Percentiles rank a stretch among this genome's conserved stretches.
Conservation (phyloP, 2,888 invertebrate species). For the Papilio gigon region DNA sequence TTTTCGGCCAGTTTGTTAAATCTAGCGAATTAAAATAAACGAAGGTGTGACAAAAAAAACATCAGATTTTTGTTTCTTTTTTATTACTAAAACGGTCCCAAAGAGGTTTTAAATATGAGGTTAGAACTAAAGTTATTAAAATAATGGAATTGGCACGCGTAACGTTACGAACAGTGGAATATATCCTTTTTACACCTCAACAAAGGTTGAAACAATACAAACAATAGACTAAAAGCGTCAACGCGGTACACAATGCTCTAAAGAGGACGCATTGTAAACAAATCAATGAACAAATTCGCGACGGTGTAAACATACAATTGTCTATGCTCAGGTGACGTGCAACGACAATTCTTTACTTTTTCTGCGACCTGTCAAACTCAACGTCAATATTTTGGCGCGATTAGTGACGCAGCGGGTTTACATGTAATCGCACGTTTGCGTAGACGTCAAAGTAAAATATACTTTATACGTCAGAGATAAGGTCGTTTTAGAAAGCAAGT, state of each 20-base stretch:
- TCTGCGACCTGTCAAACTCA: conserved; percentile 52
- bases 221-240: conserved; percentile 31
- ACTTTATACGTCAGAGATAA: conserved; percentile 45
- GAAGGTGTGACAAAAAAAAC: too few species aligned
- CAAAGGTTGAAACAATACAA: conserved; percentile 21
- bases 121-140: conserved; percentile 9
- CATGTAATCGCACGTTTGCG: conserved; percentile 13
- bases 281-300: conserved; percentile 59
- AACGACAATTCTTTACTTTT: conserved; percentile 46
- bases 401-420: conserved; percentile 72
- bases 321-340: conserved; percentile 51
- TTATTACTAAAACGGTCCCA: background rate
- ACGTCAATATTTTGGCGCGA: conserved; percentile 70
- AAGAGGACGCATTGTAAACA: conserved; percentile 39
- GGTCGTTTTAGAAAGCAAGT: conserved; percentile 32
- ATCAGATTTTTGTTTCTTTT: background rate
- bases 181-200: background rate
- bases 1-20: background rate
- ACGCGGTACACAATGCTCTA: conserved; percentile 5
- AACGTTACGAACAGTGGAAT: conserved; percentile 31
- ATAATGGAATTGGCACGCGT: conserved; percentile 33
- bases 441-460: conserved; percentile 37
- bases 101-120: background rate
- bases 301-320: conserved; percentile 52
- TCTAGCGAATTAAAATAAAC: too few species aligned